phyloP scores from a whole-genome alignment of 1,140 invertebrate genomes.

The Drosophila bifasciata region DNA sequence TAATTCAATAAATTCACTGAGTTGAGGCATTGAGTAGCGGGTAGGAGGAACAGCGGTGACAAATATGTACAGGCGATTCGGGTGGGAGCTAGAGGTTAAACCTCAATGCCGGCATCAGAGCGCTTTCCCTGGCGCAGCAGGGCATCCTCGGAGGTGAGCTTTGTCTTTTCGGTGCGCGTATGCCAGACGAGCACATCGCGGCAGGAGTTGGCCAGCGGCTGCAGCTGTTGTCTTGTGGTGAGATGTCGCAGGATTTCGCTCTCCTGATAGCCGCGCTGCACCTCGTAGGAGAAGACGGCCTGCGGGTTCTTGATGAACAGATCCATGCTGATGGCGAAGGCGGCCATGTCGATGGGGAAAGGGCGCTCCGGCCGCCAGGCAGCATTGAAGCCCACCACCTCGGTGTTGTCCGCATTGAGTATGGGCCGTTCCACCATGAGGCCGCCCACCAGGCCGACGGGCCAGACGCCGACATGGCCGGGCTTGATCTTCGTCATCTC shows the following conservation, averaged over 20 bases:
- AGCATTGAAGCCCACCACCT: conserved; percentile 93
- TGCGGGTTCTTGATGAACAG: conserved; percentile 91
- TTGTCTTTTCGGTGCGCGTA: conserved; percentile 95
- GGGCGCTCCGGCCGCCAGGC: conserved; percentile 93
- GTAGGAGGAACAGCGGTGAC: background rate
- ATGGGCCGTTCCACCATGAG: conserved; percentile 93
- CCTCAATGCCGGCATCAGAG: conserved; percentile 89
- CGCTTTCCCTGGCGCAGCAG: conserved; percentile 84
- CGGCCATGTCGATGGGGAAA: conserved; percentile 99
- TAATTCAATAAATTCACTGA: conserved; percentile 49
- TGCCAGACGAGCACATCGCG: conserved; percentile 99
- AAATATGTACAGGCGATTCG: conserved; percentile 1
- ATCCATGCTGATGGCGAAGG: conserved; percentile 96
- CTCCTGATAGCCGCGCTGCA: conserved; percentile 95
- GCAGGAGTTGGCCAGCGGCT: conserved; percentile 95
- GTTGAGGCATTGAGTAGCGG: conserved; percentile 7
- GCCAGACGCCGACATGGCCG: conserved; percentile 96
- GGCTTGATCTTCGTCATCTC: conserved; percentile 89
- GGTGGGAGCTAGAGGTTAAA: conserved; percentile 87
- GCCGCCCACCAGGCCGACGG: conserved; percentile 97
- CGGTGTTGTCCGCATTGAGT: conserved; percentile 87
- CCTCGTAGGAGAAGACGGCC: conserved; percentile 91
- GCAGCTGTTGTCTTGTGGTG: conserved; percentile 91
- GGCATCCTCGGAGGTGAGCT: conserved; percentile 88
- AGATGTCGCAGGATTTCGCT: conserved; percentile 94